phyloP scores from a whole-genome alignment of 2,113 vertebrate species.

The Spilogale gracilis region DNA sequence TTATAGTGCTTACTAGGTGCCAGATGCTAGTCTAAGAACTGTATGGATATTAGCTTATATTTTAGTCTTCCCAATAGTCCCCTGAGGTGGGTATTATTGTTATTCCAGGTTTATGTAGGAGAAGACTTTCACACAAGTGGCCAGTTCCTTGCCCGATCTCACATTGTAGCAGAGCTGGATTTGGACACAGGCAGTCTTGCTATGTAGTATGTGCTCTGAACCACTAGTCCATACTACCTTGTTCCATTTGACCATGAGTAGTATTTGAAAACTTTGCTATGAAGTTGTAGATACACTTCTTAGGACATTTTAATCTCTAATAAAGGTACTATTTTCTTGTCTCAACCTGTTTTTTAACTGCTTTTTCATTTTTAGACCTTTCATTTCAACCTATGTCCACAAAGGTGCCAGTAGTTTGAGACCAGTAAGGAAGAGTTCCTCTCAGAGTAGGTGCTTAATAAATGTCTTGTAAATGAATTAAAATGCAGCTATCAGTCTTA shows the following conservation, averaged over 20 bases:
- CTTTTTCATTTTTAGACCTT: constrained; percentile 1
- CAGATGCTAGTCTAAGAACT: background rate
- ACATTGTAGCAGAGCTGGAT: background rate
- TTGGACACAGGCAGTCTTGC: background rate
- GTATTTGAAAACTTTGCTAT: background rate
- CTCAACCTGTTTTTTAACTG: background rate
- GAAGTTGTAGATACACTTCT: background rate
- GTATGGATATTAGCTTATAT: background rate
- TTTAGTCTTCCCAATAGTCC: background rate
- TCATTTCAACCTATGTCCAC: background rate
- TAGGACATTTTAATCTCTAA: background rate
- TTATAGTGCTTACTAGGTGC: background rate
- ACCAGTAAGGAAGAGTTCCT: background rate
- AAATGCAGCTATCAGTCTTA: background rate
- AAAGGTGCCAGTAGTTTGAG: background rate
- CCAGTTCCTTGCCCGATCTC: background rate
- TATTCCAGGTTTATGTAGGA: background rate
- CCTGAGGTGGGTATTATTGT: background rate
- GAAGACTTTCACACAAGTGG: background rate
- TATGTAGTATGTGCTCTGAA: background rate
- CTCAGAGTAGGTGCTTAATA: background rate
- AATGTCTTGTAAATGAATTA: background rate
- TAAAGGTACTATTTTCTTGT: background rate
- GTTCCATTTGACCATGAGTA: background rate
- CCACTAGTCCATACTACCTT: background rate